Evolutionary conservation across 2,888 invertebrate species (phyloP), one percentile per base, ranked within the genome.

Genomic region (Torymus aiolomorphi): DNA sequence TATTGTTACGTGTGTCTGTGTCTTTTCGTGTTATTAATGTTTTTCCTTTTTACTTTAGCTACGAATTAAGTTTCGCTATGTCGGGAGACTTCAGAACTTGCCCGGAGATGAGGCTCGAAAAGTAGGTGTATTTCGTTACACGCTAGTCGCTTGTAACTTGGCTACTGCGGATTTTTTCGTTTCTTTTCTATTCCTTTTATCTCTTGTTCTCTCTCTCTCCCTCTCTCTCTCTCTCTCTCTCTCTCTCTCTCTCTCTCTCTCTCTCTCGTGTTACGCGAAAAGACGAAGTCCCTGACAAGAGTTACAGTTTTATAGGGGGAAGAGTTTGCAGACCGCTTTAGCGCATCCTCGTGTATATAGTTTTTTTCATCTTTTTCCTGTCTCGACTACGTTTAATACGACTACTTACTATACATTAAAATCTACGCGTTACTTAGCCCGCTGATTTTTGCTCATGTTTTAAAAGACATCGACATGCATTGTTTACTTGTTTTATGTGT

Each of bases 381-480:
- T 18, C 59, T 63, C n/a, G 62, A 42, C 67, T 63, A 63, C 42
- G 13, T 24, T 74, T 31, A 61, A 54, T 71, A 71, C 20, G 65
- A 18, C 57, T 51, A 42, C 42, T 42, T 42, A 79, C 52, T 71
- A 75, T 76, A 67, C 51, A 18, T 76, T 70, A 82, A 82, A 71
- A 76, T 73, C 79, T 82, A 84, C 74, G 76, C 80, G 78, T 85
- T 84, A 84, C 82, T 83, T 84, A 84, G 79, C 84, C 83, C 83
- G 80, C 16, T 11, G 54, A 14, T 18, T 61, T 67, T 61, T 61
- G 61, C 8, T 49, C 61, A 8, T 31, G 54, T 52, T 62, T 56
- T 31, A 61, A 83, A 59, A 76, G 81, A 85, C 84, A 85, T 85
- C 83, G 84, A 85, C 84, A 86, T 86, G 87, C 87, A 85, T 67